Evolutionary conservation across 2,888 invertebrate genomes (phyloP).

Genomic region (Mimumesa dahlbomi): DNA sequence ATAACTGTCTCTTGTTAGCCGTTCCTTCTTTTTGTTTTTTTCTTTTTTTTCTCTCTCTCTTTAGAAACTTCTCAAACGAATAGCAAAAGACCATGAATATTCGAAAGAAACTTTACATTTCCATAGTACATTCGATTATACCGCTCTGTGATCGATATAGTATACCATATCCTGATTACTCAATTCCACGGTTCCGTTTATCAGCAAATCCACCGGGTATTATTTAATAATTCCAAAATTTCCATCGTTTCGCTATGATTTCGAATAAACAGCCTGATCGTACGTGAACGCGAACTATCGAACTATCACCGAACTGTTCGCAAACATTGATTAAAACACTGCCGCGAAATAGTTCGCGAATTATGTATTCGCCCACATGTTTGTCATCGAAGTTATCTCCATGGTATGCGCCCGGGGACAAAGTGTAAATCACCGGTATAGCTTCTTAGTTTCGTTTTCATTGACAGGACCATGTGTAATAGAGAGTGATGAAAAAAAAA

Average conservation of each 20-base stretch:
- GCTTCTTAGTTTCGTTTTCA: conserved; percentile 2
- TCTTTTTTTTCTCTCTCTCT: too few relatives aligned
- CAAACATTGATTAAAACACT: conserved; percentile 6
- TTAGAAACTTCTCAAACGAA: not conserved
- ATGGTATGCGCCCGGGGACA: not conserved
- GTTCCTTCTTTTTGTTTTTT: too few relatives aligned
- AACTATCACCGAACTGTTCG: not conserved
- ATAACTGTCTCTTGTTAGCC: too few relatives aligned
- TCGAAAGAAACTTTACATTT: too few relatives aligned
- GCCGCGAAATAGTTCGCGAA: conserved; percentile 10
- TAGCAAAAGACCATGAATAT: not conserved
- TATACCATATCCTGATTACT: not conserved
- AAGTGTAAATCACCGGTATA: not conserved
- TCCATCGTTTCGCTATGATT: not conserved
- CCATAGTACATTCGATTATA: too few relatives aligned
- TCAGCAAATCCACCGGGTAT: not conserved
- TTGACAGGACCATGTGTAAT: not conserved
- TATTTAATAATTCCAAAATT: not conserved
- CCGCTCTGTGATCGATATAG: too few relatives aligned
- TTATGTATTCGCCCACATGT: too few relatives aligned
- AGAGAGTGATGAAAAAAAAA: too few relatives aligned
- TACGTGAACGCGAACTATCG: not conserved
- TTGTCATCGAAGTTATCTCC: not conserved
- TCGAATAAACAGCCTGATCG: not conserved
- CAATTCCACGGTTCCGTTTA: not conserved